phyloP scores from a whole-genome alignment of 2,797 vertebrate genomes.

The Ctenopoma multispine region DNA sequence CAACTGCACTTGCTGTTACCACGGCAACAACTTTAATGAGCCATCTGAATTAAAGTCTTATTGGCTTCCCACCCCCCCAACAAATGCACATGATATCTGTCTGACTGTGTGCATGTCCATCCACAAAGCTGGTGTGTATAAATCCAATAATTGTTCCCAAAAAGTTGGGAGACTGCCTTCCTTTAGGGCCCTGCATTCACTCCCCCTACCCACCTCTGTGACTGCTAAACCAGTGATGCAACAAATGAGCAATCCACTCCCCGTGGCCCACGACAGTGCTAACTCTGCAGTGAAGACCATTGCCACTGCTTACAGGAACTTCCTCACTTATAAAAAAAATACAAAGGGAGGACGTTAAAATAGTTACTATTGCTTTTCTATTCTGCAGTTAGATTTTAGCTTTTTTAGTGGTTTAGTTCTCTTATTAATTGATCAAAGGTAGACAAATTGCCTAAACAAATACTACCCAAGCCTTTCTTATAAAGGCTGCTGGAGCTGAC shows the following conservation, averaged over 20 bases:
- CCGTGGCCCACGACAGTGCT: slow-evolving; percentile 67
- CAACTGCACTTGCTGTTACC: not conserved
- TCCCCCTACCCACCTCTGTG: slow-evolving; percentile 51
- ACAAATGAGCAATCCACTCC: slow-evolving; percentile 82
- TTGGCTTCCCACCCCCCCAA: not conserved
- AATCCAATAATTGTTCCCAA: slow-evolving; percentile 76
- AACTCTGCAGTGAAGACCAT: slow-evolving; percentile 46
- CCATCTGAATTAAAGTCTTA: not conserved
- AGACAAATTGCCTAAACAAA: not conserved
- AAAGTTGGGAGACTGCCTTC: slow-evolving; percentile 76
- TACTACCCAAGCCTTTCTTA: too few species aligned
- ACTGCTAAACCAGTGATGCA: slow-evolving; percentile 79
- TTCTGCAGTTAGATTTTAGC: not conserved
- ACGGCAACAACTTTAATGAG: not conserved
- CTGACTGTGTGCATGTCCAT: slow-evolving; percentile 23
- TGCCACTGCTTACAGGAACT: slow-evolving; percentile 29
- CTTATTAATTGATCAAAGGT: slow-evolving; percentile 9
- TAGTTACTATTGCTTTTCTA: not conserved
- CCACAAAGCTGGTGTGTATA: slow-evolving; percentile 70
- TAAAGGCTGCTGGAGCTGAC: too few species aligned
- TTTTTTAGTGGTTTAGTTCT: slow-evolving; percentile 4
- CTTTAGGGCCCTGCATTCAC: slow-evolving; percentile 57
- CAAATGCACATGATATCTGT: slow-evolving; percentile 16
- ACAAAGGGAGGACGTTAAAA: not conserved
- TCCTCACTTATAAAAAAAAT: slow-evolving; percentile 21